Evolutionary conservation across 2,113 vertebrate species (phyloP).

Genomic region (Todiramphus saurophagus): DNA sequence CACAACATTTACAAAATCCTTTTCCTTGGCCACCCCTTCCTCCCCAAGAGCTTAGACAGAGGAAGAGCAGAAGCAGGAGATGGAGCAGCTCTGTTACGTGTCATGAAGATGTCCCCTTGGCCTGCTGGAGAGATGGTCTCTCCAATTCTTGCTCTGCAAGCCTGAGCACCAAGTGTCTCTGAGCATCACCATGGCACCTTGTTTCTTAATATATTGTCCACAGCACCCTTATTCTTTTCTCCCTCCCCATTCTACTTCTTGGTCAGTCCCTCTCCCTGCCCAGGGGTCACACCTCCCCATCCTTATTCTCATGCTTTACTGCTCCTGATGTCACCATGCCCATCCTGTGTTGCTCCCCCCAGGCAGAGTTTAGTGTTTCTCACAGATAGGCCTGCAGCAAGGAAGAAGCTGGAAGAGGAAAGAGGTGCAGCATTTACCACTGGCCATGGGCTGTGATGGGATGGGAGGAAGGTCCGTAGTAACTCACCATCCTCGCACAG

Average conservation of each 20-base stretch:
- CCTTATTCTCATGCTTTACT: not conserved
- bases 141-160: not conserved
- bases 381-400: accelerated
- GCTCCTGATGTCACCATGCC: not conserved
- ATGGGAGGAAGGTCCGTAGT: not conserved
- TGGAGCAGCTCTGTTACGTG: not conserved
- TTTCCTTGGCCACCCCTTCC: not conserved
- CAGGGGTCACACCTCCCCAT: not conserved
- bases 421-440: not conserved
- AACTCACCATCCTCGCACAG: not conserved
- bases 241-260: not conserved
- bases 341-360: not conserved
- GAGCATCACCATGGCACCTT: not conserved
- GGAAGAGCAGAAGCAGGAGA: not conserved
- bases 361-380: not conserved
- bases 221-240: not conserved
- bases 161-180: not conserved
- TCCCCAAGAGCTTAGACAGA: not conserved
- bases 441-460: not conserved
- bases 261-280: not conserved
- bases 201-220: not conserved
- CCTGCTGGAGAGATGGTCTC: not conserved
- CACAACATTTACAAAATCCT: not conserved
- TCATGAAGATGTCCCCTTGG: not conserved
- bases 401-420: not conserved